These are phyloP conservation scores for Panorpa germanica DNA, from an alignment of 2,888 invertebrate species.

Conservation along the genomic window DNA sequence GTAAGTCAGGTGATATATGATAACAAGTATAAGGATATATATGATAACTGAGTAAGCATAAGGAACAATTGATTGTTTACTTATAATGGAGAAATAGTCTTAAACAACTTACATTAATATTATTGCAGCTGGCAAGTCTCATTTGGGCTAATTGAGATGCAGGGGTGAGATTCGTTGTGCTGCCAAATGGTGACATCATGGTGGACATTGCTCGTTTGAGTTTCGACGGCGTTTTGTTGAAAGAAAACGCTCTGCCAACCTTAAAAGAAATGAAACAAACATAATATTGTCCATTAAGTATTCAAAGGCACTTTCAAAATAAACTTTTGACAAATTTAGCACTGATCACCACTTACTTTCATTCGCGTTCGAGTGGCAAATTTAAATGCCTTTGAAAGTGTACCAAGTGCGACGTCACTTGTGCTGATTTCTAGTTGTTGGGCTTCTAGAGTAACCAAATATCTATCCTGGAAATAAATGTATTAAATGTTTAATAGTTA, in stretches of 20 bases:
- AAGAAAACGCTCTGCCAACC: constrained; percentile 87
- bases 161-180: constrained; percentile 65
- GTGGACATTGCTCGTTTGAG: constrained; percentile 87
- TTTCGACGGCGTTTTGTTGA: constrained; percentile 88
- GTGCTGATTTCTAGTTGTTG: constrained; percentile 76
- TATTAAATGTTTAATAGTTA: constrained; percentile 21
- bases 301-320: too few relatives aligned
- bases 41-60: too few relatives aligned
- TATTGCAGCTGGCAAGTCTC: constrained; percentile 70
- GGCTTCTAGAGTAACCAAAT: constrained; percentile 57
- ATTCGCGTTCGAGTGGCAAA: constrained; percentile 67
- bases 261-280: constrained; percentile 15
- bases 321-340: too few relatives aligned
- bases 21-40: constrained; percentile 7
- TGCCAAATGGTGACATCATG: constrained; percentile 82
- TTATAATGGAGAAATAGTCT: too few relatives aligned
- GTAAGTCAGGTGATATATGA: constrained; percentile 11
- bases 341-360: constrained; percentile 30
- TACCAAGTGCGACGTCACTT: constrained; percentile 69
- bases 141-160: constrained; percentile 71
- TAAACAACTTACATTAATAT: constrained; percentile 51
- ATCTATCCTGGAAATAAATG: constrained; percentile 45
- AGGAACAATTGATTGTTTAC: too few relatives aligned
- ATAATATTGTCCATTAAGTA: too few relatives aligned
- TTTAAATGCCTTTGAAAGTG: constrained; percentile 80